phyloP scores from a whole-genome alignment of 2,797 vertebrate species.

The Agapornis canus region DNA sequence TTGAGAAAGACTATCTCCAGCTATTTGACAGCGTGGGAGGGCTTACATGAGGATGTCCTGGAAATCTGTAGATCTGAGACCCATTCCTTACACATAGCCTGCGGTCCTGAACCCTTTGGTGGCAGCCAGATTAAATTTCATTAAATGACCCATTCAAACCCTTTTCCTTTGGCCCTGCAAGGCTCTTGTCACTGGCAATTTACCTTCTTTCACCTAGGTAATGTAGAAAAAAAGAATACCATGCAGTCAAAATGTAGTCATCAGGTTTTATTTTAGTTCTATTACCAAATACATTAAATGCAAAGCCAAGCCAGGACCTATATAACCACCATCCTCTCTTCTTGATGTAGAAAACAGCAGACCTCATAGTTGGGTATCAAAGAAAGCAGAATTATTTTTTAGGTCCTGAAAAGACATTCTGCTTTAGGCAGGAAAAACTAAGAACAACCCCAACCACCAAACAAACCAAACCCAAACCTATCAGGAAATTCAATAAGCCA shows the following conservation, averaged over 20 bases:
- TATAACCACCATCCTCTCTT: neutral
- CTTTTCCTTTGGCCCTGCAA: neutral
- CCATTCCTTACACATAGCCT: neutral
- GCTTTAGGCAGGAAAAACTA: conserved; percentile 42
- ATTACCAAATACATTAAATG: conserved; percentile 11
- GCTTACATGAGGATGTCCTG: conserved; percentile 13
- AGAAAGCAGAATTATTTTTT: neutral
- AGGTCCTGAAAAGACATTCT: conserved; percentile 7
- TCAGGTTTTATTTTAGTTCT: conserved; percentile 38
- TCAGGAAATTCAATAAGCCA: conserved; percentile 22
- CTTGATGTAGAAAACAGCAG: neutral
- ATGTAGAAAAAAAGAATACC: neutral
- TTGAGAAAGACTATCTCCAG: conserved; percentile 19
- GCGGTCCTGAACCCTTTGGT: neutral
- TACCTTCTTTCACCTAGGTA: neutral
- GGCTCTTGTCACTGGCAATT: neutral
- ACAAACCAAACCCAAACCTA: neutral
- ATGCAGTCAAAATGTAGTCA: neutral
- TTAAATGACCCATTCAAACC: neutral
- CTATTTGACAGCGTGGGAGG: neutral
- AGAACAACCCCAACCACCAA: neutral
- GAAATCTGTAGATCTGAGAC: neutral
- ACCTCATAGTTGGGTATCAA: neutral
- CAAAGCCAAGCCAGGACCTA: neutral
- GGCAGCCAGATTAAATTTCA: neutral